A percentile compares a stretch with the other conserved stretches of the same genome.
phyloP scores from a whole-genome alignment of 2,113 vertebrate genomes.

The Zosterops borbonicus region DNA sequence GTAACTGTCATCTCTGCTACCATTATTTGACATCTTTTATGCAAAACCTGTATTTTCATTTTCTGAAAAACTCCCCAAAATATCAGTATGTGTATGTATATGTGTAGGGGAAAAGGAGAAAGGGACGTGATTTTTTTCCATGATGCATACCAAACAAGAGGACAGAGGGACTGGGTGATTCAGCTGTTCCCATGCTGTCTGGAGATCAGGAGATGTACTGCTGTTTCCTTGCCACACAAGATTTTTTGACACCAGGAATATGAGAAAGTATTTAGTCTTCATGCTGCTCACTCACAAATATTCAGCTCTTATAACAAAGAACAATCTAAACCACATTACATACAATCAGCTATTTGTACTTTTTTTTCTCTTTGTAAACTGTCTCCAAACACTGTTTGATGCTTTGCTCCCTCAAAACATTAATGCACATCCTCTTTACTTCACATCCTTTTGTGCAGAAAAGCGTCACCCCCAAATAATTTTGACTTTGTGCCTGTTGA shows the following conservation, averaged over 20 bases:
- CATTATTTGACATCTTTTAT: background rate
- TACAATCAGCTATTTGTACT: background rate
- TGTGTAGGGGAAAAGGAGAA: background rate
- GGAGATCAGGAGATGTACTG: background rate
- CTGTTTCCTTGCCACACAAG: background rate
- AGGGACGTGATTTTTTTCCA: background rate
- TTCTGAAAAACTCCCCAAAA: background rate
- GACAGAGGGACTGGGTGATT: background rate
- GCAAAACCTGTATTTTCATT: background rate
- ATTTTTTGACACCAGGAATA: background rate
- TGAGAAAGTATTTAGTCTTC: background rate
- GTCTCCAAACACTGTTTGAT: background rate
- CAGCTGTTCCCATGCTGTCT: background rate
- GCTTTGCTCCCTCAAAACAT: background rate
- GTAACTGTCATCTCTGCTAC: slow-evolving; percentile 22
- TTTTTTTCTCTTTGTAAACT: background rate
- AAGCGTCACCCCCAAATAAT: background rate
- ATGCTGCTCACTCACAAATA: background rate
- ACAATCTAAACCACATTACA: background rate
- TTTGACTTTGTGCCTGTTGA: background rate
- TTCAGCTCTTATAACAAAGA: background rate
- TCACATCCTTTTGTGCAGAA: background rate
- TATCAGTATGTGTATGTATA: background rate
- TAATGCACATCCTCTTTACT: background rate
- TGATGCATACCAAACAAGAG: background rate